These are phyloP conservation scores for Podotricha telesiphe DNA, from an alignment of 2,888 invertebrate genomes.

Conservation along the genomic window DNA sequence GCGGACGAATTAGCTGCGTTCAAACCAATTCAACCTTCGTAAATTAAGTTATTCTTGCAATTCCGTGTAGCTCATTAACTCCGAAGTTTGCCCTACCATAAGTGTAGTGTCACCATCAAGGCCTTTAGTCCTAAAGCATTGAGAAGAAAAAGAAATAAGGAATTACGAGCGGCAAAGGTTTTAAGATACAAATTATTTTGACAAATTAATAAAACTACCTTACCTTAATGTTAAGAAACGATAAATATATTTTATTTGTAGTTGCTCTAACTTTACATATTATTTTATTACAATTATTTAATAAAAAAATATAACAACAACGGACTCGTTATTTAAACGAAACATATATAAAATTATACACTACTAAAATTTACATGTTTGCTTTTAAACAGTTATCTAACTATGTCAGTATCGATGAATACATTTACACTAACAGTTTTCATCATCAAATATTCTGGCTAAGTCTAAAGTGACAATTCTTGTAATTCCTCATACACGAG, in stretches of 20 bases:
- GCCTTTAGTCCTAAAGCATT: not conserved
- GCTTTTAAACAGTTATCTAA: not conserved
- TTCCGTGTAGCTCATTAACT: not conserved
- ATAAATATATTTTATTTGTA: too few relatives aligned
- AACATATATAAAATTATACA: too few relatives aligned
- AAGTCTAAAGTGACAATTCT: slow-evolving; percentile 2
- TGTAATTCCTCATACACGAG: slow-evolving; percentile 1
- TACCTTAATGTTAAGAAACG: too few relatives aligned
- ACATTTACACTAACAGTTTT: not conserved
- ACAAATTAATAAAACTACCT: not conserved
- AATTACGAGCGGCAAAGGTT: too few relatives aligned
- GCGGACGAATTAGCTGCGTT: not conserved
- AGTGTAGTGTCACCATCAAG: not conserved
- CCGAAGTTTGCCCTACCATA: not conserved
- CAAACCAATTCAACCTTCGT: not conserved
- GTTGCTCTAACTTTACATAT: too few relatives aligned
- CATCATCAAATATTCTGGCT: slow-evolving; percentile 7
- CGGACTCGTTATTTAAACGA: too few relatives aligned
- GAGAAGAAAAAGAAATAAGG: not conserved
- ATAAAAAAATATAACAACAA: too few relatives aligned
- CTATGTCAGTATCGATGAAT: not conserved
- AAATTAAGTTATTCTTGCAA: not conserved
- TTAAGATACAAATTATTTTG: not conserved
- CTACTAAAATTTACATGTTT: too few relatives aligned
- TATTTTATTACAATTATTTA: too few relatives aligned